Evolutionary conservation across 2,113 vertebrate genomes (phyloP).

Genomic region (Phrynosoma blainvillii): DNA sequence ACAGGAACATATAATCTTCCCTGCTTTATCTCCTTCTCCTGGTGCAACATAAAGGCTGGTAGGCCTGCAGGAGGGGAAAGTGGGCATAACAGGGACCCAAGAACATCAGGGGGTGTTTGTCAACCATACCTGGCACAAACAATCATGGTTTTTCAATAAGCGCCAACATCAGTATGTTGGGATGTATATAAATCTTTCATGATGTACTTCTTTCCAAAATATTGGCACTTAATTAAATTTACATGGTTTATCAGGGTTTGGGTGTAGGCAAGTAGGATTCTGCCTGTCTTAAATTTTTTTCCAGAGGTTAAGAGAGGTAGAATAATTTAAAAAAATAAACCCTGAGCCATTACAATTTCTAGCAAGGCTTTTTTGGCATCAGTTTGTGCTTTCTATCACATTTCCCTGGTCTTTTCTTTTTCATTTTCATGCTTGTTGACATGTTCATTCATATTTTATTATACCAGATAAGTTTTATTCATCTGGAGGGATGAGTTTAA

Average conservation of each 20-base stretch:
- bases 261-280: neutral
- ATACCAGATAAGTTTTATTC: constrained; percentile 58
- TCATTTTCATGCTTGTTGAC: constrained; percentile 62
- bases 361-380: constrained; percentile 50
- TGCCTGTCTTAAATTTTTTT: constrained; percentile 48
- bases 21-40: too few species aligned
- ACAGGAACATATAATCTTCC: too few species aligned
- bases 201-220: neutral
- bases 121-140: neutral
- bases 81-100: too few species aligned
- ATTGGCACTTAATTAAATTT: neutral
- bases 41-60: too few species aligned
- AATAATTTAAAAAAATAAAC: constrained; percentile 52
- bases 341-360: constrained; percentile 52
- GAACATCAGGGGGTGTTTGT: too few species aligned
- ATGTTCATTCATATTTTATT: constrained; percentile 69
- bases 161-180: neutral
- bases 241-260: neutral
- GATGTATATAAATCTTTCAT: neutral
- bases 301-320: constrained; percentile 16
- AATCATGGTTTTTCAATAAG: neutral
- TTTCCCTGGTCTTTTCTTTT: constrained; percentile 59
- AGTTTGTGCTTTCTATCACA: constrained; percentile 55
- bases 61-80: too few species aligned
- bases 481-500: constrained; percentile 64